phyloP scores from a whole-genome alignment of 2,888 invertebrate genomes.

The Drosophila aldrichi region DNA sequence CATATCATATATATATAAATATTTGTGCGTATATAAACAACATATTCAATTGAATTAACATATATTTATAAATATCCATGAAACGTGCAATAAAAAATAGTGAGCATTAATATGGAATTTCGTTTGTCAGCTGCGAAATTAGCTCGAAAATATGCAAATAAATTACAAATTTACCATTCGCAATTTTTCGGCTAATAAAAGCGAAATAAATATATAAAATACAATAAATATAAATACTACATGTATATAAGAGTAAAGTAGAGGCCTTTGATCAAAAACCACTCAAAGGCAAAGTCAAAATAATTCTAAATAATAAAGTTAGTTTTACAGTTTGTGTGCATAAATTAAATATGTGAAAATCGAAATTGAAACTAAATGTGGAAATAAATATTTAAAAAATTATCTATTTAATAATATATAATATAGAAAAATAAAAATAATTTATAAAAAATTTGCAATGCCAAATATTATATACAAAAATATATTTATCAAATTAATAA shows the following conservation, averaged over 20 bases:
- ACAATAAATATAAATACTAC: background rate
- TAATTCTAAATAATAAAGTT: conserved; percentile 22
- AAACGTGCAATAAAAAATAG: background rate
- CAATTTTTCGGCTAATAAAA: conserved; percentile 68
- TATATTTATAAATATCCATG: conserved; percentile 15
- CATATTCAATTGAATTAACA: conserved; percentile 59
- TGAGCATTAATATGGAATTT: conserved; percentile 30
- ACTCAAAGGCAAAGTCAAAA: conserved; percentile 17
- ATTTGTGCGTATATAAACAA: background rate
- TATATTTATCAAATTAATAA: too few species aligned
- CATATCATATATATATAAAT: too few species aligned
- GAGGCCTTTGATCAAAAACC: conserved; percentile 1
- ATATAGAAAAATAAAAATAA: background rate
- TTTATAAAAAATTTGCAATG: background rate
- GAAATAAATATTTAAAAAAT: background rate
- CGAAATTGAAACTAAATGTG: background rate
- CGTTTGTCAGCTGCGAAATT: conserved; percentile 18
- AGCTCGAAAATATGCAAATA: conserved; percentile 40
- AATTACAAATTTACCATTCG: conserved; percentile 29
- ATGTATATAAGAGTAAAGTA: background rate
- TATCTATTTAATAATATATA: background rate
- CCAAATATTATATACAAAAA: too few species aligned
- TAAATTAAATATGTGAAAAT: conserved; percentile 23
- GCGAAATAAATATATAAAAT: conserved; percentile 14
- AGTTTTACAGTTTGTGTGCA: conserved; percentile 18